Conservation (phyloP, 2,113 vertebrate genomes). For the Rhea americana region DNA sequence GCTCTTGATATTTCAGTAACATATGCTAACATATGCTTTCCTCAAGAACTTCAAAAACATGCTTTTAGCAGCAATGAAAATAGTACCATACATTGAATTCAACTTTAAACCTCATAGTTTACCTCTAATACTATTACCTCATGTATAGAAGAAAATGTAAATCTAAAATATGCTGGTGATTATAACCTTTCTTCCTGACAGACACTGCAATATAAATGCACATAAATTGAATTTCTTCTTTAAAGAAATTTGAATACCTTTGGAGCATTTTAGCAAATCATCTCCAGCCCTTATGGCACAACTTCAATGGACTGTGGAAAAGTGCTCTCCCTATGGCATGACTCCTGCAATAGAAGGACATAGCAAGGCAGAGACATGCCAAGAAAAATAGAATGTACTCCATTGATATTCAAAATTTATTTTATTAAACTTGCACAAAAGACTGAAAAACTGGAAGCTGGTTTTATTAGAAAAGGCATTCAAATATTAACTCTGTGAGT, state of each 20-base stretch:
- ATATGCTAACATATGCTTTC: slow-evolving; percentile 81
- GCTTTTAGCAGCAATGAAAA: slow-evolving; percentile 78
- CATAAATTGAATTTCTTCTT: slow-evolving; percentile 99
- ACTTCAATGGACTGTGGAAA: slow-evolving; percentile 93
- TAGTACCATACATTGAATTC: slow-evolving; percentile 77
- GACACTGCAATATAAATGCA: slow-evolving; percentile 98
- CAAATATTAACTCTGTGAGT: slow-evolving; percentile 67
- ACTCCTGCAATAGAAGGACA: slow-evolving; percentile 79
- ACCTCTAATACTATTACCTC: slow-evolving; percentile 84
- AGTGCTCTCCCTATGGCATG: slow-evolving; percentile 88
- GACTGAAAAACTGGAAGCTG: slow-evolving; percentile 71
- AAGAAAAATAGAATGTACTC: slow-evolving; percentile 93
- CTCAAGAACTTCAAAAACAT: slow-evolving; percentile 79
- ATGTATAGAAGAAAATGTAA: slow-evolving; percentile 84
- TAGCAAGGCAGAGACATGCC: slow-evolving; percentile 79
- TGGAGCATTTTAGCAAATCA: slow-evolving; percentile 94
- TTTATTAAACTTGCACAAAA: slow-evolving; percentile 93
- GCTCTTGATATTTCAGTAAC: slow-evolving; percentile 77
- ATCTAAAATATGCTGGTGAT: slow-evolving; percentile 91
- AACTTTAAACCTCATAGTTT: slow-evolving; percentile 74
- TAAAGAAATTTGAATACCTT: slow-evolving; percentile 96
- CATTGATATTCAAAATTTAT: slow-evolving; percentile 97
- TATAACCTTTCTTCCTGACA: slow-evolving; percentile 97
- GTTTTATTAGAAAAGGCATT: slow-evolving; percentile 71
- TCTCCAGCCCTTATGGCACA: slow-evolving; percentile 92